Percentiles rank a stretch among this genome's conserved stretches.
phyloP scores from a whole-genome alignment of 1,140 invertebrate genomes.

The Euura lappo region DNA sequence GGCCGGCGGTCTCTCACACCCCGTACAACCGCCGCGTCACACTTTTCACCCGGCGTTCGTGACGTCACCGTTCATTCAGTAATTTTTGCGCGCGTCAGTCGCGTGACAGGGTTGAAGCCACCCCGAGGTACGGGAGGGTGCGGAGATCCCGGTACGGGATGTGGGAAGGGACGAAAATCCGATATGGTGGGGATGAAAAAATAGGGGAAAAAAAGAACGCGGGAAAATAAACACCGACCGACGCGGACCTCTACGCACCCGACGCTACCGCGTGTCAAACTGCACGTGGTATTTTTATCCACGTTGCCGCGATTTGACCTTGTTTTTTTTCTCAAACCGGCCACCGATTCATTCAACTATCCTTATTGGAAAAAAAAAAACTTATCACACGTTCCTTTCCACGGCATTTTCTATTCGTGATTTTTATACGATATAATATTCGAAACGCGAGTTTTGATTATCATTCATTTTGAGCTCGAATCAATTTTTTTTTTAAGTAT shows the following conservation, averaged over 20 bases:
- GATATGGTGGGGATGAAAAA: conserved; percentile 56
- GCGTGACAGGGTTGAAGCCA: conserved; percentile 49
- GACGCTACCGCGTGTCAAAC: conserved; percentile 57
- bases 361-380: too few species aligned
- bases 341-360: too few species aligned
- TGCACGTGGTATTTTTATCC: conserved; percentile 48
- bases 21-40: conserved; percentile 30
- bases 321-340: too few species aligned
- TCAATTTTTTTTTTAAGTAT: too few species aligned
- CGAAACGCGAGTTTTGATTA: too few species aligned
- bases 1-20: background rate
- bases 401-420: too few species aligned
- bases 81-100: conserved; percentile 60
- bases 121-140: conserved; percentile 33
- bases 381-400: too few species aligned
- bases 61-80: conserved; percentile 62
- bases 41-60: conserved; percentile 45
- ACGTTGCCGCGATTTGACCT: conserved; percentile 29
- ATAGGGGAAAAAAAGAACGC: conserved; percentile 57
- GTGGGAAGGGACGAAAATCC: background rate
- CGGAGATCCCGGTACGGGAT: conserved; percentile 24
- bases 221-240: conserved; percentile 34
- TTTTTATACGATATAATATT: too few species aligned
- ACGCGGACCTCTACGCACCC: conserved; percentile 46
- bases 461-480: too few species aligned